phyloP scores from a whole-genome alignment of 2,113 vertebrate genomes.

The Centrocercus urophasianus region DNA sequence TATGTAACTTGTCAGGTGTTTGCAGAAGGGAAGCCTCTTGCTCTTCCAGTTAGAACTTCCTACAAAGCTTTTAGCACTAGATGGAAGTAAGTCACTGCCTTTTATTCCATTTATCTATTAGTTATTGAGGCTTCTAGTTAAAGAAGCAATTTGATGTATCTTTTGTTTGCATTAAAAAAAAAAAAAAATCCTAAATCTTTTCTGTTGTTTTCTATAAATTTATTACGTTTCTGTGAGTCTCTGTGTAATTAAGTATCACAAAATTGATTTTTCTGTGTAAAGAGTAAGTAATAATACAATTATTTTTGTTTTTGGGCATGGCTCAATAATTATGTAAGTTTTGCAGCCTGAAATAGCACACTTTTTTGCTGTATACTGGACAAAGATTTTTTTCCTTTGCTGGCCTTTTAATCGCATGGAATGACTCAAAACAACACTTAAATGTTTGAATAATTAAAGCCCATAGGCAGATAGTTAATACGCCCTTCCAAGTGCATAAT shows the following conservation, averaged over 20 bases:
- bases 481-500: neutral
- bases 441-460: neutral
- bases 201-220: neutral
- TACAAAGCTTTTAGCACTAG: conserved; percentile 98
- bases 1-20: conserved; percentile 98
- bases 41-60: conserved; percentile 93
- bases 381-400: neutral
- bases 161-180: neutral
- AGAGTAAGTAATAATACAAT: neutral
- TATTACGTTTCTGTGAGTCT: neutral
- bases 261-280: neutral
- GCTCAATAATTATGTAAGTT: neutral
- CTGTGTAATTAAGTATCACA: neutral
- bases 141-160: fast-evolving
- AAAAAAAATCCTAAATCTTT: neutral
- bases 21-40: conserved; percentile 95
- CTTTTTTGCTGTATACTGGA: fast-evolving
- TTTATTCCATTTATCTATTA: neutral
- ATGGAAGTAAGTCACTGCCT: conserved; percentile 91
- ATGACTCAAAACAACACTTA: neutral
- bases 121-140: neutral
- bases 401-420: neutral
- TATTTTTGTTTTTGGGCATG: neutral
- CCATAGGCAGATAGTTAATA: neutral
- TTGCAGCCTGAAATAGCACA: neutral